These are phyloP conservation scores for Lamprologus lemairii DNA, from an alignment of 2,113 vertebrate genomes.

Conservation along the genomic window DNA sequence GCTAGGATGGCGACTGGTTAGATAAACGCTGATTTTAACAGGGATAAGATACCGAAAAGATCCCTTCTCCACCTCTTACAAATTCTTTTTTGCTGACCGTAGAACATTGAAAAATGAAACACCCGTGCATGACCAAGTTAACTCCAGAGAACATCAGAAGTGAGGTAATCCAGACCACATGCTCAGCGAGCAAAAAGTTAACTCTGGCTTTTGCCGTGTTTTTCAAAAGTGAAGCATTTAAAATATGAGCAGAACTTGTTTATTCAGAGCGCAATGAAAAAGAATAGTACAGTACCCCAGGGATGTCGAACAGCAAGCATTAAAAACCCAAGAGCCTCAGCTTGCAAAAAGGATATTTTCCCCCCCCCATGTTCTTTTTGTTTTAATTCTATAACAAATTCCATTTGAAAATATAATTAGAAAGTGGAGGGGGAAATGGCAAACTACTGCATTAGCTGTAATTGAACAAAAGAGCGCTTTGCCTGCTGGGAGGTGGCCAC, in stretches of 20 bases:
- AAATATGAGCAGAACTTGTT: conserved; percentile 78
- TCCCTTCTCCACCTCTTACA: conserved; percentile 9
- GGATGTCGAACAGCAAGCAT: conserved; percentile 80
- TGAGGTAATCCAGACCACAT: conserved; percentile 92
- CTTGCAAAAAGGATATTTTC: conserved; percentile 66
- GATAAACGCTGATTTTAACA: conserved; percentile 36
- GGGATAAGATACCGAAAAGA: conserved; percentile 19
- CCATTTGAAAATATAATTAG: conserved; percentile 99
- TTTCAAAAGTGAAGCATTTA: conserved; percentile 81
- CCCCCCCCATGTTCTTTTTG: conserved; percentile 73
- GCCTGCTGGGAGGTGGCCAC: conserved; percentile 90
- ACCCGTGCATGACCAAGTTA: conserved; percentile 60
- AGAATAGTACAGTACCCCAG: conserved; percentile 84
- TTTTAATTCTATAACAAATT: conserved; percentile 87
- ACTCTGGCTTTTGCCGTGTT: conserved; percentile 76
- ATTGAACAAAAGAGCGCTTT: conserved; percentile 98
- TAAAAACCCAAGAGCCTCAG: conserved; percentile 75
- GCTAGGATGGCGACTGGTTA: background rate
- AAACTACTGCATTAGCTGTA: conserved; percentile 99
- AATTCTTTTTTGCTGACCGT: conserved; percentile 25
- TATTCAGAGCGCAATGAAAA: conserved; percentile 87
- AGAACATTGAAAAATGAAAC: conserved; percentile 52
- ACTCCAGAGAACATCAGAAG: conserved; percentile 71
- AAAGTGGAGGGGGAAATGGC: conserved; percentile 79
- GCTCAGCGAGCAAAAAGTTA: conserved; percentile 89